These are phyloP conservation scores for Apamea crenata DNA, from an alignment of 2,888 invertebrate species.

Conservation along the genomic window DNA sequence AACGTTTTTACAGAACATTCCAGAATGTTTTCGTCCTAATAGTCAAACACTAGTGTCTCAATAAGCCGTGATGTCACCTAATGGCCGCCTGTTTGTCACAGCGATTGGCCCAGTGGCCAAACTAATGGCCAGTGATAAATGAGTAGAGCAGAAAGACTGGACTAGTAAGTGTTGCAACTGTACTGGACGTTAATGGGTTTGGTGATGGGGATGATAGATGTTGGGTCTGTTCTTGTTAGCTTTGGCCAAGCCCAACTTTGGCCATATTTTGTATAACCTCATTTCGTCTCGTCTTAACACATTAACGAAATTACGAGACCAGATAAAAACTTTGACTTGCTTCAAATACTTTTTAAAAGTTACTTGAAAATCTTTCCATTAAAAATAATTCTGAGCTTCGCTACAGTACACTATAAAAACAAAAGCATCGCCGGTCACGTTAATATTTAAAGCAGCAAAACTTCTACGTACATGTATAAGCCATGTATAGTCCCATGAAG, in stretches of 20 bases:
- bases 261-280: neutral
- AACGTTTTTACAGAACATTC: slow-evolving; percentile 7
- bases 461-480: neutral
- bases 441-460: neutral
- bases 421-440: neutral
- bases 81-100: slow-evolving; percentile 44
- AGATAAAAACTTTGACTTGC: neutral
- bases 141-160: slow-evolving; percentile 12
- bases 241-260: neutral
- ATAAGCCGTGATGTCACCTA: slow-evolving; percentile 62
- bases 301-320: neutral
- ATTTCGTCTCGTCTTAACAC: neutral
- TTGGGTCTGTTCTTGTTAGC: slow-evolving; percentile 5
- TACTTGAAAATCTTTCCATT: neutral
- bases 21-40: slow-evolving; percentile 8
- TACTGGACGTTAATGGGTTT: slow-evolving; percentile 20
- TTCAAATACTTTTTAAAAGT: neutral
- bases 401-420: neutral
- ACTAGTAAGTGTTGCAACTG: slow-evolving; percentile 22
- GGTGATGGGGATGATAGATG: slow-evolving; percentile 32
- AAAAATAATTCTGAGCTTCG: neutral
- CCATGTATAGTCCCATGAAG: neutral
- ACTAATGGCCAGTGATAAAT: slow-evolving; percentile 57
- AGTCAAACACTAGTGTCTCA: slow-evolving; percentile 31
- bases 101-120: slow-evolving; percentile 22